Percentiles rank a stretch among this genome's conserved stretches.
Conservation (phyloP, 2,888 invertebrate species). For the Limnephilus auricula region DNA sequence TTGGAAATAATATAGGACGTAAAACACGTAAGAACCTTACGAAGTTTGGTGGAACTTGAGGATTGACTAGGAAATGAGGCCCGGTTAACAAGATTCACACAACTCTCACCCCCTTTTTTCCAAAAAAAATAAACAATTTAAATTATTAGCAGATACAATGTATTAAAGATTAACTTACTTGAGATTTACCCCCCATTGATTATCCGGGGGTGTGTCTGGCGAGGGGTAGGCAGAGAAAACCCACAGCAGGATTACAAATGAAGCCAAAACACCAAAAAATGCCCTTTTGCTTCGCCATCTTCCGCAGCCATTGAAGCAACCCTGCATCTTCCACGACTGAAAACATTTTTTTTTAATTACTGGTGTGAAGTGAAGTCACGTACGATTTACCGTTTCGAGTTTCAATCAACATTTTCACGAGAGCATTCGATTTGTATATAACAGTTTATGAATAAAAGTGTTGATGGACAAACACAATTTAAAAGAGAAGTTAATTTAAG, state of each 20-base stretch:
- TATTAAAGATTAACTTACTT: conserved; percentile 54
- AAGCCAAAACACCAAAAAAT: conserved; percentile 43
- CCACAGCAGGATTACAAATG: conserved; percentile 42
- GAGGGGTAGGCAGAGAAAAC: neutral
- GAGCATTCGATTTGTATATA: neutral
- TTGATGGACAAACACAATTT: neutral
- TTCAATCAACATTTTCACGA: neutral
- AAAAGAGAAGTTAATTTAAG: neutral
- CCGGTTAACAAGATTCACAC: no score
- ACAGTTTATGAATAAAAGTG: neutral
- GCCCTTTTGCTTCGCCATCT: conserved; percentile 54
- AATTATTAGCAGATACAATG: neutral
- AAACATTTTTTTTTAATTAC: conserved; percentile 3
- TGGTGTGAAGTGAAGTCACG: neutral
- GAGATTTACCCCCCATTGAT: conserved; percentile 60
- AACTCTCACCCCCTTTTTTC: no score
- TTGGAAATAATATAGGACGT: no score
- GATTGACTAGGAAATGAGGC: no score
- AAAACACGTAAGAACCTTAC: no score
- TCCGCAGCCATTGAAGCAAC: conserved; percentile 46
- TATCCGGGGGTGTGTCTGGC: conserved; percentile 21
- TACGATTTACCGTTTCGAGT: neutral
- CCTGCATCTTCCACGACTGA: conserved; percentile 18
- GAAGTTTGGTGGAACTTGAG: no score
- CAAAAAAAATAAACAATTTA: neutral